Conservation (phyloP, 2,888 invertebrate genomes). For the Coleophora deauratella region DNA sequence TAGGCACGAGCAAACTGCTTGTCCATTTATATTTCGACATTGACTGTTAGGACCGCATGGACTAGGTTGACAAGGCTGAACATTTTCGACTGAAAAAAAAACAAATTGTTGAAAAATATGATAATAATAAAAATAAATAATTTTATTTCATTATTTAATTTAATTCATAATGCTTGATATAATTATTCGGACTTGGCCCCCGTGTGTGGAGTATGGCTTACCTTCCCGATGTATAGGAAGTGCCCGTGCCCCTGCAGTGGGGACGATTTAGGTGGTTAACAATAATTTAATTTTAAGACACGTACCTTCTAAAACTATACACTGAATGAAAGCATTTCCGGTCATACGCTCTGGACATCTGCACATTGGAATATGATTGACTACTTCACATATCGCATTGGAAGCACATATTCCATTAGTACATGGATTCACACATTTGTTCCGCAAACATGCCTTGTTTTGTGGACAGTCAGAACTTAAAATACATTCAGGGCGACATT, state of each 20-base stretch:
- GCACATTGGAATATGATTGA: conserved; percentile 82
- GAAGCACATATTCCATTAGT: conserved; percentile 78
- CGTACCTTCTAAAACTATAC: conserved; percentile 61
- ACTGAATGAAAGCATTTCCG: conserved; percentile 80
- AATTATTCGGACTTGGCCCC: too few relatives aligned
- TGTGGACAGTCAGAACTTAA: conserved; percentile 78
- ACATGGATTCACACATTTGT: conserved; percentile 82
- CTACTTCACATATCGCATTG: conserved; percentile 81
- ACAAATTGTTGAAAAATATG: neutral
- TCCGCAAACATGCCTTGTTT: conserved; percentile 77
- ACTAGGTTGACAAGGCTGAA: conserved; percentile 61
- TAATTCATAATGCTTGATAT: too few relatives aligned
- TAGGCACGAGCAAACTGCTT: conserved; percentile 82
- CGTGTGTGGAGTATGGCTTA: too few relatives aligned
- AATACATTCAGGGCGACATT: conserved; percentile 81
- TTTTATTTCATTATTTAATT: too few relatives aligned
- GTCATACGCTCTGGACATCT: conserved; percentile 78
- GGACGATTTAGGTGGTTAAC: neutral
- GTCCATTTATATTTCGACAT: conserved; percentile 81
- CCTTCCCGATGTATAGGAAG: conserved; percentile 5
- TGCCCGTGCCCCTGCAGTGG: neutral
- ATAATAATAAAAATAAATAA: neutral
- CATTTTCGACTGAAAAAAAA: conserved; percentile 41
- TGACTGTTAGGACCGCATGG: conserved; percentile 88
- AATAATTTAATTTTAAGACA: neutral